Base-by-base conservation (phyloP, 1,140 invertebrate species). In the Trypoxylus dichotomus region DNA sequence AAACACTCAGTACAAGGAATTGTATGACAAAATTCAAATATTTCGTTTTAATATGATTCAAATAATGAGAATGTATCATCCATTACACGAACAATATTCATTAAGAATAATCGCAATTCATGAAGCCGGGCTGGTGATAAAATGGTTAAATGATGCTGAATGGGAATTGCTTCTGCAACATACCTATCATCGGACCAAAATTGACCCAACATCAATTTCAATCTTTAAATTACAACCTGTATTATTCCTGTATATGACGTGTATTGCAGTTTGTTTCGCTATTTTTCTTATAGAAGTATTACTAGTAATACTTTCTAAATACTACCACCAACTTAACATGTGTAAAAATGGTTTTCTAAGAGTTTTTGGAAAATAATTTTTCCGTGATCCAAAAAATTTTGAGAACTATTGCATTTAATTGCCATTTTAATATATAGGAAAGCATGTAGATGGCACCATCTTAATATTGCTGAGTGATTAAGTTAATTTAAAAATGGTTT, bases 51-150 rank as follows among this genome's bases (percentile, higher is more conserved):
- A 68, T n/a, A 29, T 68, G 19, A 68, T 68, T 2, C 3, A 68
- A 8, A 68, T 68, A 27, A 68, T 68, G 60, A 27, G 27, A 68
- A 68, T 27, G 60, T 68, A 68, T 68, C 60, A 68, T 25, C 60
- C 60, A 5, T 68, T 68, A 27, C 24, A 27, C 60, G 60, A 68
- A 68, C 60, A 68, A 29, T 68, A 68, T 24, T 24, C 7, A 24
- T 68, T 24, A 1, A 25, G 60, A 68, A 27, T 68, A 68, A 25
- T 68, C 21, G 19, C 11, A 27, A 24, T 24, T 11, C 21, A 68
- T 3, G 60, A 68, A 68, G 21, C 19, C 13, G 60, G 60, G 3
- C 24, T 68, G 10, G 10, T 68, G 7, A 2, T 68, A 15, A 68
- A 68, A 68, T 68, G 60, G 60, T 13, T 68, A 7, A 68, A 68